Evolutionary conservation across 2,797 vertebrate genomes (phyloP).

Genomic region (Coccyzus lansbergi): DNA sequence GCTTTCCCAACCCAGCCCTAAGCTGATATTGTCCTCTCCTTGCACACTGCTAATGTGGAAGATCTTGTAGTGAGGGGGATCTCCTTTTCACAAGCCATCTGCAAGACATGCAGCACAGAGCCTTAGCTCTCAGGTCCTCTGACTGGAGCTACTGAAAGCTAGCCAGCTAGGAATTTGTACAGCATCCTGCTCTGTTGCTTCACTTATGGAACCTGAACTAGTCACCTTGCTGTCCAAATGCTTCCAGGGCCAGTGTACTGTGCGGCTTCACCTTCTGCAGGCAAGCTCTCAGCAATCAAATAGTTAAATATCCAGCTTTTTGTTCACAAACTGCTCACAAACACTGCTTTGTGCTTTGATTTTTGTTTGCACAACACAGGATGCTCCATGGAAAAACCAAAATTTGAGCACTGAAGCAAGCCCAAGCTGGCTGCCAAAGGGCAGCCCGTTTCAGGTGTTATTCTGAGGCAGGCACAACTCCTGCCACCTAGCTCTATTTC

Average conservation of each 20-base stretch:
- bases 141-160: background rate
- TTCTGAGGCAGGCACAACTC: background rate
- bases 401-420: background rate
- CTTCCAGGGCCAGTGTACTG: accelerated
- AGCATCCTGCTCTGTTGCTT: background rate
- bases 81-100: background rate
- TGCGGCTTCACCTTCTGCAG: background rate
- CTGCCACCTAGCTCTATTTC: background rate
- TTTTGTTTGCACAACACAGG: background rate
- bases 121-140: background rate
- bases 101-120: background rate
- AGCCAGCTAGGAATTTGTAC: background rate
- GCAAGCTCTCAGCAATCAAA: background rate
- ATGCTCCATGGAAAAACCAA: background rate
- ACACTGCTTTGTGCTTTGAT: background rate
- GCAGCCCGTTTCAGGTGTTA: accelerated
- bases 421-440: background rate
- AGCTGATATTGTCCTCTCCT: background rate
- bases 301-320: background rate
- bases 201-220: background rate
- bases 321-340: background rate
- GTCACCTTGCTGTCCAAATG: background rate
- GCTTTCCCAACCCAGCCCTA: background rate
- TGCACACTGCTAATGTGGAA: background rate
- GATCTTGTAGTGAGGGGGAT: background rate